Conservation (phyloP, 2,888 invertebrate genomes). For the Taenaris catops region DNA sequence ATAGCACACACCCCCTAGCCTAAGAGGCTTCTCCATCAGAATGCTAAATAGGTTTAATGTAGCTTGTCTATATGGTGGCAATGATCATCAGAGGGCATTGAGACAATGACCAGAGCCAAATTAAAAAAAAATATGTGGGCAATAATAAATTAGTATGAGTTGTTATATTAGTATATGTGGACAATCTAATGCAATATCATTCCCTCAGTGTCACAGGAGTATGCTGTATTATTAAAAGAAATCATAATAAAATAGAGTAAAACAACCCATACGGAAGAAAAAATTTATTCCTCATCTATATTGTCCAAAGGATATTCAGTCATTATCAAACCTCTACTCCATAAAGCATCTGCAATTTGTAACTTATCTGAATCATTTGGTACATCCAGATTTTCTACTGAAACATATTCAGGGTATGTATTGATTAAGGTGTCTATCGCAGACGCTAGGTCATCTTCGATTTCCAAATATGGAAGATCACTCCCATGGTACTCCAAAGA, state of each 20-base stretch:
- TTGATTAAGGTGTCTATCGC: constrained; percentile 85
- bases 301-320: constrained; percentile 81
- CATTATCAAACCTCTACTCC: constrained; percentile 91
- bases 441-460: constrained; percentile 83
- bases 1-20: too few species aligned
- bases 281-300: constrained; percentile 56
- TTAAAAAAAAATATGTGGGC: too few species aligned
- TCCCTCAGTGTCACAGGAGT: too few species aligned
- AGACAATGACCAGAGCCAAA: too few species aligned
- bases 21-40: too few species aligned
- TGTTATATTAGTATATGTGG: too few species aligned
- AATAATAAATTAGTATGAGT: too few species aligned
- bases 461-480: constrained; percentile 85
- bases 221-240: background rate
- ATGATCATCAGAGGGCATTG: too few species aligned
- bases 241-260: background rate
- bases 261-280: background rate
- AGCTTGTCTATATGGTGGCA: too few species aligned
- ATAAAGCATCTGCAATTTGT: constrained; percentile 83
- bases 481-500: constrained; percentile 91
- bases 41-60: too few species aligned
- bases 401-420: constrained; percentile 87
- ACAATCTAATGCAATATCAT: too few species aligned
- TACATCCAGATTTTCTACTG: constrained; percentile 85
- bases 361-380: constrained; percentile 83